Evolutionary conservation across 2,113 vertebrate genomes (phyloP).

Genomic region (Scartelaos histophorus): DNA sequence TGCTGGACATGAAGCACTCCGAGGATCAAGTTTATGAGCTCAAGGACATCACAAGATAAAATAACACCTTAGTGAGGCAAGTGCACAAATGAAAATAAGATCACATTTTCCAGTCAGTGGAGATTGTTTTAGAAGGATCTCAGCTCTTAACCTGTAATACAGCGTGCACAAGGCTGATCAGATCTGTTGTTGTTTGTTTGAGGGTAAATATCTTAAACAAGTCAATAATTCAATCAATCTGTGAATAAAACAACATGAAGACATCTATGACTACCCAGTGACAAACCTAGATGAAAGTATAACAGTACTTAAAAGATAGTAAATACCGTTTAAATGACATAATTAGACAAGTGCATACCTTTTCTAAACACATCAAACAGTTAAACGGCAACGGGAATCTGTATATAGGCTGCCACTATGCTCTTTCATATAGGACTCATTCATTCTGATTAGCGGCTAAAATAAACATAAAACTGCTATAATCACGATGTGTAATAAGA

Average conservation of each 20-base stretch:
- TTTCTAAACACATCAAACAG: not conserved
- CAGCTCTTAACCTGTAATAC: conserved; percentile 23
- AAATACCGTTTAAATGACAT: conserved; percentile 8
- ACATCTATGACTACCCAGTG: conserved; percentile 9
- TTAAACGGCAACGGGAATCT: conserved; percentile 16
- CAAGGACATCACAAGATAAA: conserved; percentile 23
- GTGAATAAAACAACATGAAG: conserved; percentile 33
- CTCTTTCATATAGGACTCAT: conserved; percentile 20
- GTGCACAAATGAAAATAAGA: conserved; percentile 46
- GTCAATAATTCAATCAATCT: conserved; percentile 7
- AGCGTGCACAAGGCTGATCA: conserved; percentile 16
- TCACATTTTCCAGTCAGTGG: conserved; percentile 36
- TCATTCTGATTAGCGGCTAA: conserved; percentile 50
- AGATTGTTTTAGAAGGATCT: conserved; percentile 7
- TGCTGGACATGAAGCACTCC: conserved; percentile 46
- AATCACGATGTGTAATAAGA: conserved; percentile 25
- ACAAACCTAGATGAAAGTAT: conserved; percentile 4
- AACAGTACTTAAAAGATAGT: not conserved
- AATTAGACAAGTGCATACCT: conserved; percentile 14
- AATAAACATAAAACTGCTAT: conserved; percentile 25
- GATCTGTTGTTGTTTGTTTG: conserved; percentile 12
- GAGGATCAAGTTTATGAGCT: conserved; percentile 47
- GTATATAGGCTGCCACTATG: conserved; percentile 5
- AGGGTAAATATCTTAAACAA: not conserved
- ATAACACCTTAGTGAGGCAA: conserved; percentile 42